Percentiles rank a stretch among this genome's conserved stretches.
Evolutionary conservation across 1,140 invertebrate genomes (phyloP).

Genomic region (Cephus cinctus): DNA sequence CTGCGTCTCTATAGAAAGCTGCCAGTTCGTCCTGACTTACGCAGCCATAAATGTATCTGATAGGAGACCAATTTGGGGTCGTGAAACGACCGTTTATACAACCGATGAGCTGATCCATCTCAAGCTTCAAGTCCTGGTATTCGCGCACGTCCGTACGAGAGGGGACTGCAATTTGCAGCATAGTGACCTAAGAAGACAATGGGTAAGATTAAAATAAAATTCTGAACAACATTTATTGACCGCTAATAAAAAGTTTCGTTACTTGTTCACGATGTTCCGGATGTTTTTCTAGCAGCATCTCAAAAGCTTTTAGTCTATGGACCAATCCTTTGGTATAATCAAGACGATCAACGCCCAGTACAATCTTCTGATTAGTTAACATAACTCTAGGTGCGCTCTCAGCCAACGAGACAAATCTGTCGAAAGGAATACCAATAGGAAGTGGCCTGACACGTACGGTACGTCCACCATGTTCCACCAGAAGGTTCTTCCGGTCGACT

Average conservation of each 20-base stretch:
- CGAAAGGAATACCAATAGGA: constrained; percentile 86
- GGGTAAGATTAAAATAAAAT: neutral
- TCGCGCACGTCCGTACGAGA: constrained; percentile 88
- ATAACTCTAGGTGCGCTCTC: constrained; percentile 73
- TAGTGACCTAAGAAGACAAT: constrained; percentile 54
- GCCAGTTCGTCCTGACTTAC: constrained; percentile 83
- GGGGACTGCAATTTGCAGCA: constrained; percentile 85
- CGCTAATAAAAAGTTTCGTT: neutral
- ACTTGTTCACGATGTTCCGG: constrained; percentile 85
- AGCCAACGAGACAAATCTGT: constrained; percentile 80
- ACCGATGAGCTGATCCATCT: constrained; percentile 87
- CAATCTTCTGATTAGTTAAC: constrained; percentile 73
- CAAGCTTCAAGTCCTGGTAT: constrained; percentile 87
- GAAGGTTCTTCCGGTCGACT: constrained; percentile 81
- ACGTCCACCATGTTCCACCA: constrained; percentile 84
- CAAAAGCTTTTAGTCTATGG: constrained; percentile 80
- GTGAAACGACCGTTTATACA: constrained; percentile 85
- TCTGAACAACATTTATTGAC: constrained; percentile 2
- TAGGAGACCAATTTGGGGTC: constrained; percentile 87
- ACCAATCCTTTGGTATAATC: constrained; percentile 92
- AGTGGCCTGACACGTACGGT: constrained; percentile 79
- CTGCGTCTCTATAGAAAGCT: constrained; percentile 80
- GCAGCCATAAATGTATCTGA: constrained; percentile 87
- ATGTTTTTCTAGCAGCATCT: constrained; percentile 79
- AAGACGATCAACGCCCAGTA: constrained; percentile 83